Evolutionary conservation across 2,888 invertebrate species (phyloP).

Genomic region (Xanthia icteritia): DNA sequence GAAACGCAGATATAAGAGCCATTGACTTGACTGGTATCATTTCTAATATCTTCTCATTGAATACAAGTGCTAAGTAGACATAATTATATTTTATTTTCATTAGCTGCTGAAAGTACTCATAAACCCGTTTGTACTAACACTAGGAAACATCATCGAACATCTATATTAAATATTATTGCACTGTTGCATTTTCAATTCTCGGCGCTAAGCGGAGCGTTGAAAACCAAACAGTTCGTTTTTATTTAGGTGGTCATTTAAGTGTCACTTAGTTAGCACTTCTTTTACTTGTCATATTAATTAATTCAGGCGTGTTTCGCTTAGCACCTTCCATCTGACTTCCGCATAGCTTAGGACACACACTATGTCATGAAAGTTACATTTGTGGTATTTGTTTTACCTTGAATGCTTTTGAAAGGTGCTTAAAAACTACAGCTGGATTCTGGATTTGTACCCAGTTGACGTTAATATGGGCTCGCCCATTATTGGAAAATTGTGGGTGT

Average conservation of each 20-base stretch:
- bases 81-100: not conserved
- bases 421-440: not conserved
- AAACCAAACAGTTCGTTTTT: no score
- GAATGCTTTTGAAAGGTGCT: not conserved
- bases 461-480: not conserved
- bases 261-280: not conserved
- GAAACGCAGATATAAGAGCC: not conserved
- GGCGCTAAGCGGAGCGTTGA: no score
- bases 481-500: not conserved
- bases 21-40: no score
- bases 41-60: no score
- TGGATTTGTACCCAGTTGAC: not conserved
- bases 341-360: not conserved
- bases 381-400: not conserved
- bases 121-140: not conserved
- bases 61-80: no score
- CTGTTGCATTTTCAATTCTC: not conserved
- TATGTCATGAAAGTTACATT: slow-evolving; percentile 17
- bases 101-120: not conserved
- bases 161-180: not conserved
- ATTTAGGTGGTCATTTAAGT: no score
- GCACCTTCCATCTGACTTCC: slow-evolving; percentile 12
- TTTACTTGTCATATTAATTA: not conserved
- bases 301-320: not conserved
- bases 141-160: no score